These are phyloP conservation scores for Acleris emargana DNA, from an alignment of 2,888 invertebrate genomes.

Conservation along the genomic window DNA sequence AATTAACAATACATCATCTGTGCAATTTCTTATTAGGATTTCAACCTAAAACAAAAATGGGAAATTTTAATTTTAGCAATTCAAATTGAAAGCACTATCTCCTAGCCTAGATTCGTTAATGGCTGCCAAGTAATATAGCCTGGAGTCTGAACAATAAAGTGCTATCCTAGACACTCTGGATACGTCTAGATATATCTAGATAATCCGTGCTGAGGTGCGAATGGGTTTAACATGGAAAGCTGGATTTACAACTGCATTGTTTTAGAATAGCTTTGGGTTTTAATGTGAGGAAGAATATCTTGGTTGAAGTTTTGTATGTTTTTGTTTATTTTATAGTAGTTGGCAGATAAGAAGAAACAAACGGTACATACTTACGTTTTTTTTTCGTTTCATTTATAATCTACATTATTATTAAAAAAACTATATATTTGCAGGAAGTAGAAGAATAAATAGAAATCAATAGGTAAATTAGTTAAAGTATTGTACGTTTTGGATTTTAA, in stretches of 20 bases:
- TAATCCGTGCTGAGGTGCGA: slow-evolving; percentile 9
- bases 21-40: not conserved
- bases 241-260: not conserved
- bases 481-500: too few relatives aligned
- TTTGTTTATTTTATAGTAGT: too few relatives aligned
- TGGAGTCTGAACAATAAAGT: slow-evolving; percentile 18
- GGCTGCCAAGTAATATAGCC: slow-evolving; percentile 44
- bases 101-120: slow-evolving; percentile 50
- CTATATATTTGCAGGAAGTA: too few relatives aligned
- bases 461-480: too few relatives aligned
- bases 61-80: not conserved
- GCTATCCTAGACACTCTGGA: slow-evolving; percentile 11
- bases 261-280: not conserved
- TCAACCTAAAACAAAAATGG: not conserved
- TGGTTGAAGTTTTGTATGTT: too few relatives aligned
- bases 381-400: too few relatives aligned
- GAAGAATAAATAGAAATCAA: too few relatives aligned
- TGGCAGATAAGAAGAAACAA: too few relatives aligned
- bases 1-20: not conserved
- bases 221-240: not conserved
- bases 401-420: too few relatives aligned
- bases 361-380: too few relatives aligned
- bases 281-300: too few relatives aligned
- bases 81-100: slow-evolving; percentile 29
- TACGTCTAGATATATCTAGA: slow-evolving; percentile 4